A percentile compares a stretch with the other conserved stretches of the same genome.
phyloP scores from a whole-genome alignment of 2,113 vertebrate genomes.

The Maccullochella peelii region DNA sequence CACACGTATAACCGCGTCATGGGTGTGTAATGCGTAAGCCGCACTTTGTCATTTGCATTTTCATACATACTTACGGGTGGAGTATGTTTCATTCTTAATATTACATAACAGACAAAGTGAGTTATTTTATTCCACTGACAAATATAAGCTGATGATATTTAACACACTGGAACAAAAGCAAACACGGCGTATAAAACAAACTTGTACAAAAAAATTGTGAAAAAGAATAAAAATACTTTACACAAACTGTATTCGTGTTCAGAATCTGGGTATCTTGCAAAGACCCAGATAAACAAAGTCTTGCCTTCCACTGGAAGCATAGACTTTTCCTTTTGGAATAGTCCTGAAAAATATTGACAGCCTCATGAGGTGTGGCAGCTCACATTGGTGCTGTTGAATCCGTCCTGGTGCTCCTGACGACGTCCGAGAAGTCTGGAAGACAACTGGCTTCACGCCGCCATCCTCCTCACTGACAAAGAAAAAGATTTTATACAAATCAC shows the following conservation, averaged over 20 bases:
- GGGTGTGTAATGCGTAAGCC: neutral
- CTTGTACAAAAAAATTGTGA: neutral
- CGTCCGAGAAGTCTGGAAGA: neutral
- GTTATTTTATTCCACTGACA: neutral
- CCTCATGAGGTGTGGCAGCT: neutral
- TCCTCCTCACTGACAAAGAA: slow-evolving; percentile 36
- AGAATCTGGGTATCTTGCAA: slow-evolving; percentile 9
- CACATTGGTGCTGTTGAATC: neutral
- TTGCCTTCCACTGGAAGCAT: slow-evolving; percentile 44
- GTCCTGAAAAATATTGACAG: slow-evolving; percentile 7
- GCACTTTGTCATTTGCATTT: neutral
- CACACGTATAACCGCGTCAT: neutral
- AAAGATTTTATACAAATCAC: neutral
- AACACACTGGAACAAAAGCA: neutral
- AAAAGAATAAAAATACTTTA: slow-evolving; percentile 6
- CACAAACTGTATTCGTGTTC: neutral
- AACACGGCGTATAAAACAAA: neutral
- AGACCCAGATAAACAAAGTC: slow-evolving; percentile 24
- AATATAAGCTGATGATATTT: neutral
- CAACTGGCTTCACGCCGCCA: neutral
- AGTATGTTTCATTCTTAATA: neutral
- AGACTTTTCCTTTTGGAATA: slow-evolving; percentile 13
- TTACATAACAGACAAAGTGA: neutral
- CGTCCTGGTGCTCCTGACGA: neutral
- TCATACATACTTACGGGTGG: neutral